A percentile compares a stretch with the other conserved stretches of the same genome.
Evolutionary conservation across 2,113 vertebrate genomes (phyloP).

Genomic region (Entomyzon cyanotis): DNA sequence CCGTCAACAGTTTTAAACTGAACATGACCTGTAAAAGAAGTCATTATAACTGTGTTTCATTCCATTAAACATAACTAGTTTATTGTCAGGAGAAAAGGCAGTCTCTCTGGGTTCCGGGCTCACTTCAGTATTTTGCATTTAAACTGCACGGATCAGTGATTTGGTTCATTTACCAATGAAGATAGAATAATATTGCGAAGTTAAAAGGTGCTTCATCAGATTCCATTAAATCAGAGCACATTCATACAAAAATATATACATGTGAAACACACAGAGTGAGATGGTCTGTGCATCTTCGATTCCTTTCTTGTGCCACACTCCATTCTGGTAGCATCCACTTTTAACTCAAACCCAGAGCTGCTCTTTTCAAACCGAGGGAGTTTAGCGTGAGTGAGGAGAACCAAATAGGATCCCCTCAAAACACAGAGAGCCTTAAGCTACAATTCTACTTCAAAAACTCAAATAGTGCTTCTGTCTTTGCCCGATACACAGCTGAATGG

Average conservation of each 20-base stretch:
- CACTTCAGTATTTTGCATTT: conserved; percentile 78
- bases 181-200: conserved; percentile 77
- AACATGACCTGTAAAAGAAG: conserved; percentile 81
- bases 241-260: conserved; percentile 24
- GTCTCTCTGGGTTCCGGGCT: conserved; percentile 71
- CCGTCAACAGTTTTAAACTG: conserved; percentile 77
- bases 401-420: fast-evolving
- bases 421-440: neutral
- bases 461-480: neutral
- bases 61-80: conserved; percentile 83
- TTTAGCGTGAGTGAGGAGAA: neutral
- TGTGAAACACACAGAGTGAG: neutral
- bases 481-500: neutral
- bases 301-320: neutral
- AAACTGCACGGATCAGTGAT: conserved; percentile 76
- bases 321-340: neutral
- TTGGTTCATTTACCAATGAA: conserved; percentile 81
- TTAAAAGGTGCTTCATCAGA: conserved; percentile 79
- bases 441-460: neutral
- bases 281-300: neutral
- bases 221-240: conserved; percentile 72
- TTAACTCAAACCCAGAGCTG: neutral
- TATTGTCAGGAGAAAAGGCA: conserved; percentile 78
- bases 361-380: fast-evolving
- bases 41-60: conserved; percentile 82